These are phyloP conservation scores for Myotis findleyi DNA, from an alignment of 2,797 vertebrate genomes.

Conservation along the genomic window DNA sequence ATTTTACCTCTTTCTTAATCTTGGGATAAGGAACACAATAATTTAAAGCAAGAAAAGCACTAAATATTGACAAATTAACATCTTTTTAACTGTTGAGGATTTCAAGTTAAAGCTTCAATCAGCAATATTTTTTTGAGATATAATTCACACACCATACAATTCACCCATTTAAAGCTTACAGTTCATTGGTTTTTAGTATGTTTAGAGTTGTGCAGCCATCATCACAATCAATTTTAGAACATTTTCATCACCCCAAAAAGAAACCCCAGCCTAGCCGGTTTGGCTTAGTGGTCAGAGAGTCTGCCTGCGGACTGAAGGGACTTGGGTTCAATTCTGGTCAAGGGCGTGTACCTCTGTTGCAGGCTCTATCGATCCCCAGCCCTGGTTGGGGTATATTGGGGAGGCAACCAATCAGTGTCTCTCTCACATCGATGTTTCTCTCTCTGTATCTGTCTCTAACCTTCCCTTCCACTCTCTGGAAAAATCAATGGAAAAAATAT, in stretches of 20 bases:
- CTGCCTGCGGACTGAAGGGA: no score
- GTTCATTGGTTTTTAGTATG: background rate
- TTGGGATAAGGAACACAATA: background rate
- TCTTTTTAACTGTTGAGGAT: conserved; percentile 16
- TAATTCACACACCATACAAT: background rate
- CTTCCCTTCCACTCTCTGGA: no score
- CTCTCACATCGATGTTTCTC: no score
- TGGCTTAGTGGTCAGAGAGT: no score
- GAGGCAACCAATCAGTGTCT: no score
- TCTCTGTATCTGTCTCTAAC: no score
- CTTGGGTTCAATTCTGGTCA: no score
- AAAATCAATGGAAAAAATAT: no score
- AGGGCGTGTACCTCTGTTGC: no score
- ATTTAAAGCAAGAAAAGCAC: conserved; percentile 33
- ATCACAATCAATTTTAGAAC: background rate
- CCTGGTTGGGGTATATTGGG: no score
- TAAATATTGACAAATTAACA: background rate
- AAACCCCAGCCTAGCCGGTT: background rate
- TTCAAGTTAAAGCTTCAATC: conserved; percentile 21
- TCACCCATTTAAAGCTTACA: background rate
- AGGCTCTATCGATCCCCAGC: no score
- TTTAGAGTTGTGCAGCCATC: background rate
- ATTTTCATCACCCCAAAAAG: background rate
- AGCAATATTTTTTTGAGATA: background rate
- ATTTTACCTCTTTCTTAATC: conserved; percentile 16